phyloP scores from a whole-genome alignment of 2,797 vertebrate species.

The Acanthurus leucopareius region DNA sequence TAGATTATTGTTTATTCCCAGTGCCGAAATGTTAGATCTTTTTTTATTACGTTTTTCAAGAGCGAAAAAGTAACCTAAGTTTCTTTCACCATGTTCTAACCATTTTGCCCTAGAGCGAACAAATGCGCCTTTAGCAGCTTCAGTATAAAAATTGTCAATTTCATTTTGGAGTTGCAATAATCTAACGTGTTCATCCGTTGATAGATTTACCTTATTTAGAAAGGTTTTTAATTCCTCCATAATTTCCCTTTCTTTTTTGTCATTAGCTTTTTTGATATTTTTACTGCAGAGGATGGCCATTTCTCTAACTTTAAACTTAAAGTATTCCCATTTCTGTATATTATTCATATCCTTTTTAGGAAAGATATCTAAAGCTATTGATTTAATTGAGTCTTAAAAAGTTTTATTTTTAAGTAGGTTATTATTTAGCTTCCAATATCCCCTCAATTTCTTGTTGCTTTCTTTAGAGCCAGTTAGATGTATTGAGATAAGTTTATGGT shows the following conservation, averaged over 20 bases:
- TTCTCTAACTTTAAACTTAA: constrained; percentile 1
- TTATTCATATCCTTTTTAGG: background rate
- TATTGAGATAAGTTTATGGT: background rate
- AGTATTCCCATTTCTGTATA: background rate
- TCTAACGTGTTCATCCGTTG: background rate
- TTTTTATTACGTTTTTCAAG: background rate
- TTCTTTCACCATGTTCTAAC: background rate
- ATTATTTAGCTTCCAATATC: constrained; percentile 5
- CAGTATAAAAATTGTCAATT: background rate
- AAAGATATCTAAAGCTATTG: background rate
- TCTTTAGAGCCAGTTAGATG: background rate
- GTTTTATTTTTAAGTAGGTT: constrained; percentile 1
- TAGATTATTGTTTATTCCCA: background rate
- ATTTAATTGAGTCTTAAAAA: background rate
- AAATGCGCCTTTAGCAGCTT: background rate
- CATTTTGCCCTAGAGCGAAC: background rate
- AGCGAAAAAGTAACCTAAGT: background rate
- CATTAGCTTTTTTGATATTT: background rate
- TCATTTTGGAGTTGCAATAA: constrained; percentile 1
- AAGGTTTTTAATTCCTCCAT: background rate
- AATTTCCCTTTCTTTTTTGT: background rate
- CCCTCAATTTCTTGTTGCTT: background rate
- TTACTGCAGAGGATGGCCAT: background rate
- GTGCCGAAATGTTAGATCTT: background rate
- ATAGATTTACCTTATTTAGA: background rate